phyloP scores from a whole-genome alignment of 2,888 invertebrate species.

The Drosophila maculinotata region DNA sequence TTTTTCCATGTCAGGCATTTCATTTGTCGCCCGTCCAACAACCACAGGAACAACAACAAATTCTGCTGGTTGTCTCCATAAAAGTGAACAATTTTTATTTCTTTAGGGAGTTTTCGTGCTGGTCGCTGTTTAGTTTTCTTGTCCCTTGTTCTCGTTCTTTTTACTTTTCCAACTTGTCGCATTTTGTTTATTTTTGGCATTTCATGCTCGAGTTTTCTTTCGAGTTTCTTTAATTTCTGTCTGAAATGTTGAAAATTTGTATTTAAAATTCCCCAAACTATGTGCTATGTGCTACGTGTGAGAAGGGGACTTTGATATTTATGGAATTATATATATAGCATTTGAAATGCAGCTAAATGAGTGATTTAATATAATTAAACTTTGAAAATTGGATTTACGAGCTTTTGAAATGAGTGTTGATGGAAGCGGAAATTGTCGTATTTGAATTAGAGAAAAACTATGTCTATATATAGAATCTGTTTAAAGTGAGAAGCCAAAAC shows the following conservation, averaged over 20 bases:
- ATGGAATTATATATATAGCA: slow-evolving; percentile 24
- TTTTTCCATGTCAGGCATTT: slow-evolving; percentile 50
- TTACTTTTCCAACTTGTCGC: slow-evolving; percentile 35
- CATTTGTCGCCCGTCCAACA: slow-evolving; percentile 32
- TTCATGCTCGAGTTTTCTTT: not conserved
- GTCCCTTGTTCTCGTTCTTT: slow-evolving; percentile 7
- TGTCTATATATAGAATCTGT: too few species aligned
- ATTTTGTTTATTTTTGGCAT: slow-evolving; percentile 55
- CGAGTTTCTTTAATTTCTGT: slow-evolving; percentile 6
- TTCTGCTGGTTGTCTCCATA: slow-evolving; percentile 13
- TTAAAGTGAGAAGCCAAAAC: too few species aligned
- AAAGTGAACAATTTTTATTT: slow-evolving; percentile 27
- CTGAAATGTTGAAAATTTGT: not conserved
- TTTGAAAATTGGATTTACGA: not conserved
- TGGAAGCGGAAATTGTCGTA: not conserved
- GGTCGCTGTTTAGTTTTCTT: slow-evolving; percentile 19
- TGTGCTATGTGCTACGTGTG: not conserved
- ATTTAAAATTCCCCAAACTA: slow-evolving; percentile 7
- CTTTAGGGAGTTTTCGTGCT: slow-evolving; percentile 24
- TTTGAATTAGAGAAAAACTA: too few species aligned
- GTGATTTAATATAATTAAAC: slow-evolving; percentile 19
- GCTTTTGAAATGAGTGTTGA: not conserved
- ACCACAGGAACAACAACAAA: not conserved
- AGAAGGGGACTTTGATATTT: slow-evolving; percentile 35
- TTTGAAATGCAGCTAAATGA: slow-evolving; percentile 11